Conservation (phyloP, 2,888 invertebrate species). For the Brachypalpus laphriformis region DNA sequence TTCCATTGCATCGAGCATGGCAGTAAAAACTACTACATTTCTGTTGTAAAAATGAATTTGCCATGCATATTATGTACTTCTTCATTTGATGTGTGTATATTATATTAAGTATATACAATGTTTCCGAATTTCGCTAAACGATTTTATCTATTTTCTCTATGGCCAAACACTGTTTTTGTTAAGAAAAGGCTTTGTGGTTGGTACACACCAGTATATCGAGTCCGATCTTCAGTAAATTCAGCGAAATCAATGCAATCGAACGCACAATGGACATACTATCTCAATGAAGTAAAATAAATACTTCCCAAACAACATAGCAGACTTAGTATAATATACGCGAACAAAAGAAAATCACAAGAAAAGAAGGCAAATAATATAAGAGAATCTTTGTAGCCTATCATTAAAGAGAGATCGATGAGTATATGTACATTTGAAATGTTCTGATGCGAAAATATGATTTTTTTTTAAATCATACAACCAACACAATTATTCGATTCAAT, state of each 20-base stretch:
- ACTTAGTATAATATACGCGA: background rate
- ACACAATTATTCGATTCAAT: too few relatives aligned
- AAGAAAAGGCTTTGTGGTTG: background rate
- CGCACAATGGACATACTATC: constrained; percentile 3
- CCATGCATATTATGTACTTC: background rate
- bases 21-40: background rate
- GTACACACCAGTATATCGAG: background rate
- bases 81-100: too few relatives aligned
- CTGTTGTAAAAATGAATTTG: background rate
- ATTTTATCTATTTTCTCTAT: too few relatives aligned
- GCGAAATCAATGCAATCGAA: constrained; percentile 20
- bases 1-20: background rate
- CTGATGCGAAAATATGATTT: background rate
- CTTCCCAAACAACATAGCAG: background rate
- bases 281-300: constrained; percentile 1
- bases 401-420: constrained; percentile 27
- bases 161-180: too few relatives aligned
- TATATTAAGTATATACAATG: too few relatives aligned
- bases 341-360: background rate
- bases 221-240: too few relatives aligned
- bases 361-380: background rate
- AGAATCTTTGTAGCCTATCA: constrained; percentile 9
- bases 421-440: background rate
- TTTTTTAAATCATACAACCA: background rate
- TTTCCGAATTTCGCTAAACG: too few relatives aligned